Conservation (phyloP, 2,888 invertebrate species). For the Dichetophora obliterata region DNA sequence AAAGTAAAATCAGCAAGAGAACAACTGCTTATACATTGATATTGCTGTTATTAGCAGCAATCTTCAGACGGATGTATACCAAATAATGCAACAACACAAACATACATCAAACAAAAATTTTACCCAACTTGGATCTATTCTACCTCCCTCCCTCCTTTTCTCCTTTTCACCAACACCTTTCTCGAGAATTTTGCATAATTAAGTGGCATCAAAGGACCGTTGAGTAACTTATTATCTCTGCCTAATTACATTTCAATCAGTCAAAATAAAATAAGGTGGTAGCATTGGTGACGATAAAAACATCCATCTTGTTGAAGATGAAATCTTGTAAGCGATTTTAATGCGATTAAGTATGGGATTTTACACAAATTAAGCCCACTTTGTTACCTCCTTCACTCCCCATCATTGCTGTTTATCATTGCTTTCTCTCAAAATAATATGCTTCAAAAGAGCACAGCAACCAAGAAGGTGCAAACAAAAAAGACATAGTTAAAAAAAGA, state of each 20-base stretch:
- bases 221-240: constrained; percentile 53
- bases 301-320: background rate
- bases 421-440: background rate
- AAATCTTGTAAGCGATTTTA: constrained; percentile 57
- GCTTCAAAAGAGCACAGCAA: background rate
- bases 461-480: background rate
- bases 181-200: background rate
- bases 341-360: constrained; percentile 58
- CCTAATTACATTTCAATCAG: constrained; percentile 63
- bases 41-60: background rate
- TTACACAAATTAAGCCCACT: background rate
- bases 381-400: background rate
- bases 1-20: too few relatives aligned
- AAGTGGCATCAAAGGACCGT: constrained; percentile 17
- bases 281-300: background rate
- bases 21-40: too few relatives aligned
- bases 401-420: too few relatives aligned
- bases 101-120: background rate
- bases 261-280: background rate
- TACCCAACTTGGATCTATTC: background rate
- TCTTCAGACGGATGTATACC: background rate
- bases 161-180: background rate
- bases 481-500: background rate
- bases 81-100: background rate
- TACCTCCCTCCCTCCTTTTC: background rate